These are phyloP conservation scores for Gisinianus flammeolus DNA, from an alignment of 2,888 invertebrate genomes.

Conservation along the genomic window DNA sequence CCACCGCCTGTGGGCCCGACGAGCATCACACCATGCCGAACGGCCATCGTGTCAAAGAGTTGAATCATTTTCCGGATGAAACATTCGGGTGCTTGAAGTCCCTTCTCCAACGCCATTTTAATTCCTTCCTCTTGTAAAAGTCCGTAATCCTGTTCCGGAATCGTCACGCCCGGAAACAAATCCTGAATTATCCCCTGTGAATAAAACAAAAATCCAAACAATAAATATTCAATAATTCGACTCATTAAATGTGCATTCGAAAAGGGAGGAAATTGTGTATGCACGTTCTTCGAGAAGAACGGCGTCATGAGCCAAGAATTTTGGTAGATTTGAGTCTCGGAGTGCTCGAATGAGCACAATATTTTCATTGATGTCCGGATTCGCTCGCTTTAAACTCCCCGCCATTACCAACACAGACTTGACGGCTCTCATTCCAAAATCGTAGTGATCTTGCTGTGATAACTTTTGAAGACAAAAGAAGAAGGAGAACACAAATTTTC, in stretches of 20 bases:
- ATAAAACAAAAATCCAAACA: constrained; percentile 15
- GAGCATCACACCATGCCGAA: constrained; percentile 90
- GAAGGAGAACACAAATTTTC: background rate
- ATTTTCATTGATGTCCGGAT: constrained; percentile 83
- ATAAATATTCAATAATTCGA: background rate
- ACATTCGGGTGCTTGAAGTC: constrained; percentile 71
- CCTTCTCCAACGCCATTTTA: constrained; percentile 64
- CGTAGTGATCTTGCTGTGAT: constrained; percentile 76
- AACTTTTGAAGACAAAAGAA: constrained; percentile 12
- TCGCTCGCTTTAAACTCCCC: constrained; percentile 82
- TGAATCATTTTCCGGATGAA: constrained; percentile 81
- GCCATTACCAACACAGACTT: constrained; percentile 93
- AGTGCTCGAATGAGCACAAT: constrained; percentile 82
- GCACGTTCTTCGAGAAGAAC: constrained; percentile 72
- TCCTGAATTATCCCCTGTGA: constrained; percentile 81
- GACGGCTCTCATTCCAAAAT: constrained; percentile 92
- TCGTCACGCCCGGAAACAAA: constrained; percentile 80
- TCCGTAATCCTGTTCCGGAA: constrained; percentile 82
- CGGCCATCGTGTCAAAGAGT: constrained; percentile 87
- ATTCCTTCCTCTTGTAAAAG: constrained; percentile 71
- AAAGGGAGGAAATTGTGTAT: background rate
- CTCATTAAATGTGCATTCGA: background rate
- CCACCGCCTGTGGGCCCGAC: constrained; percentile 90
- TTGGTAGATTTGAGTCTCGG: constrained; percentile 87
- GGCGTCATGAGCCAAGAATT: constrained; percentile 85